Evolutionary conservation across 2,888 invertebrate species (phyloP).

Genomic region (Iselma pallidipennis): DNA sequence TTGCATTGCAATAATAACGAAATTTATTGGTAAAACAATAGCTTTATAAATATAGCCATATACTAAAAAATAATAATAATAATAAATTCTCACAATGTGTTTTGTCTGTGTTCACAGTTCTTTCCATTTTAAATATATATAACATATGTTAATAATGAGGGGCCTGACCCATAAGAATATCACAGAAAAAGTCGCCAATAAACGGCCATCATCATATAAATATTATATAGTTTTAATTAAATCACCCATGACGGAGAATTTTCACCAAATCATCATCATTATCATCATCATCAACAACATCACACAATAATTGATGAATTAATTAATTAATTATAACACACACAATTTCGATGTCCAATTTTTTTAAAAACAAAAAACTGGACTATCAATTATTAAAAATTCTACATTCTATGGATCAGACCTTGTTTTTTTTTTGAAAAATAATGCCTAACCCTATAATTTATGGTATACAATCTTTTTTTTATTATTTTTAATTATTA

Average conservation of each 20-base stretch:
- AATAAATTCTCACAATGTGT: conserved; percentile 4
- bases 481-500: neutral
- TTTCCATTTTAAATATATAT: conserved; percentile 20
- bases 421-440: conserved; percentile 40
- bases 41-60: no score
- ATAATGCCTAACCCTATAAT: conserved; percentile 46
- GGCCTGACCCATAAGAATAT: conserved; percentile 59
- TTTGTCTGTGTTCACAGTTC: conserved; percentile 35
- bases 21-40: conserved; percentile 16
- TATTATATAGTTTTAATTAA: conserved; percentile 42
- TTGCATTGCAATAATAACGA: conserved; percentile 34
- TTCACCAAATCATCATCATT: neutral
- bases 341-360: conserved; percentile 12
- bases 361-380: neutral
- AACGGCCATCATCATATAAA: conserved; percentile 43
- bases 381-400: conserved; percentile 28
- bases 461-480: conserved; percentile 42
- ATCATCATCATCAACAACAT: conserved; percentile 22
- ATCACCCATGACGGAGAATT: conserved; percentile 36
- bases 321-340: conserved; percentile 31
- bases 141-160: conserved; percentile 35
- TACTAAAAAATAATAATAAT: neutral
- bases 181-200: conserved; percentile 52
- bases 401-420: conserved; percentile 57
- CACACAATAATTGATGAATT: conserved; percentile 23